phyloP scores from a whole-genome alignment of 1,140 invertebrate species.

The Carposina sasakii region DNA sequence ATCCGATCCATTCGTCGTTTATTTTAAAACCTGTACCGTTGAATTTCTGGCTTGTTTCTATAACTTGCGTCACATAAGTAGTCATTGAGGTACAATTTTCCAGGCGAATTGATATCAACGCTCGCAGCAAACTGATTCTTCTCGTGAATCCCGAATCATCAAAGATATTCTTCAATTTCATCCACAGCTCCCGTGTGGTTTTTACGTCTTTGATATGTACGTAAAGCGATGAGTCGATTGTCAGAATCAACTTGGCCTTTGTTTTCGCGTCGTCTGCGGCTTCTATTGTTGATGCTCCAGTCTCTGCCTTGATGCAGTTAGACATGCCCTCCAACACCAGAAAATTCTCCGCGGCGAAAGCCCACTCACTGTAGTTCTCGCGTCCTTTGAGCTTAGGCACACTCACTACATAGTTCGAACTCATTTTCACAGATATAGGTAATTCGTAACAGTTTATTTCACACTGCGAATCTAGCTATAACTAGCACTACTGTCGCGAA shows the following conservation, averaged over 20 bases:
- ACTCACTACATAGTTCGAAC: constrained; percentile 2
- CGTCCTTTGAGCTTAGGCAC: constrained; percentile 10
- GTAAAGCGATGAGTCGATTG: constrained; percentile 14
- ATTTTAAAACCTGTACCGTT: constrained; percentile 28
- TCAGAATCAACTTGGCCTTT: constrained; percentile 4
- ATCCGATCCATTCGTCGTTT: constrained; percentile 43
- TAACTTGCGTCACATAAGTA: constrained; percentile 24
- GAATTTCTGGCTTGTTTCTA: constrained; percentile 22
- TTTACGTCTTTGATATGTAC: constrained; percentile 27
- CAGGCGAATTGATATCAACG: constrained; percentile 29
- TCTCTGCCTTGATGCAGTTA: no score
- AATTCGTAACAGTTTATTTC: no score
- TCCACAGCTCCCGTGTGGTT: constrained; percentile 30
- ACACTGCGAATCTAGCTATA: no score
- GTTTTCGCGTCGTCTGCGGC: background rate
- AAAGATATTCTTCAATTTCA: constrained; percentile 29
- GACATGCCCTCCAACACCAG: constrained; percentile 5
- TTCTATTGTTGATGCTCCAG: no score
- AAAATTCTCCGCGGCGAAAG: constrained; percentile 14
- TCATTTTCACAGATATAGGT: no score
- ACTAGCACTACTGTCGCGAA: no score
- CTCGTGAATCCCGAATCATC: constrained; percentile 30
- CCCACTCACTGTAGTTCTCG: constrained; percentile 14
- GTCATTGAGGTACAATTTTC: constrained; percentile 29
- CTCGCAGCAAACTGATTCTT: constrained; percentile 30